Evolutionary conservation across 2,113 vertebrate species (phyloP).

Genomic region (Sorex fumeus): DNA sequence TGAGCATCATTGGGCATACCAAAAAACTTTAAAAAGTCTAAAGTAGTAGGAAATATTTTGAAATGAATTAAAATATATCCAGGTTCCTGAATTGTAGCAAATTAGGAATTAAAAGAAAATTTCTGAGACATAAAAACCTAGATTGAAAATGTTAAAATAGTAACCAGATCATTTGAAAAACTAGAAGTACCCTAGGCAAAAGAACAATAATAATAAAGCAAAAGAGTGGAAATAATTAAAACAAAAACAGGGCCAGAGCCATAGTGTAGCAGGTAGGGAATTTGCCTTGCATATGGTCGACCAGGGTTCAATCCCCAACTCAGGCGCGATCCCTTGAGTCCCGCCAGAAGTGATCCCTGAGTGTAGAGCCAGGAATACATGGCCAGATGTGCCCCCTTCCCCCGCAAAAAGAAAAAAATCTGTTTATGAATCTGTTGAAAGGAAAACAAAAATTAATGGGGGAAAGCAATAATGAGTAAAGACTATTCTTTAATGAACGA

Average conservation of each 20-base stretch:
- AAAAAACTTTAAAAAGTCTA: background rate
- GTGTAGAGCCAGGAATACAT: too few relatives aligned
- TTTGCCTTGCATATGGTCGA: too few relatives aligned
- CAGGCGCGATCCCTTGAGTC: too few relatives aligned
- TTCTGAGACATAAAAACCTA: background rate
- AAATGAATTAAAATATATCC: constrained; percentile 19
- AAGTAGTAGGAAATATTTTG: background rate
- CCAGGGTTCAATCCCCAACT: too few relatives aligned
- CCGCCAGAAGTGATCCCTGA: too few relatives aligned
- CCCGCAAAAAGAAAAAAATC: background rate
- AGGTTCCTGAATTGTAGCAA: background rate
- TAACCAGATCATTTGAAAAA: background rate
- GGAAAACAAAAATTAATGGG: background rate
- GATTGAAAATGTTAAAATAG: background rate
- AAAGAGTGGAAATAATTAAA: background rate
- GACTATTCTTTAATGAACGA: too few relatives aligned
- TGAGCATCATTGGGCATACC: too few relatives aligned
- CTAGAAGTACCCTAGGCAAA: background rate
- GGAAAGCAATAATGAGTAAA: too few relatives aligned
- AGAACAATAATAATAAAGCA: constrained; percentile 2
- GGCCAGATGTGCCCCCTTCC: too few relatives aligned
- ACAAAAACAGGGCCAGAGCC: background rate
- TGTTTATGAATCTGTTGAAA: background rate
- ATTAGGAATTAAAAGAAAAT: background rate
- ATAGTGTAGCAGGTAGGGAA: too few relatives aligned